Base-by-base conservation (phyloP, 2,113 vertebrate species). In the Archocentrus centrarchus region DNA sequence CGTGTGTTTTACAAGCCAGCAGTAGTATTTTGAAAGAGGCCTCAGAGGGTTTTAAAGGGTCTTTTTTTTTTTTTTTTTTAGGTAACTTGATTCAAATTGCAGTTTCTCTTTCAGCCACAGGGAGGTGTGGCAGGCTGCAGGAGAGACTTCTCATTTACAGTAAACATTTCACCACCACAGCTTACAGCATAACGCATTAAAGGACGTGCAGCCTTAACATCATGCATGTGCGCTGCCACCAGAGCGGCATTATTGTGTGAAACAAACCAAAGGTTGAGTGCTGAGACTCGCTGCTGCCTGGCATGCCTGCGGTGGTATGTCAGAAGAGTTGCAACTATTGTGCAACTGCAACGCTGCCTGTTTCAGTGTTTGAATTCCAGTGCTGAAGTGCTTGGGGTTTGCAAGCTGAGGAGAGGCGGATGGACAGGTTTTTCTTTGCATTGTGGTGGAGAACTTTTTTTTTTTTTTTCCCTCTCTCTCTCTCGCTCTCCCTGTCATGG, bases 371-470 rank as follows among this genome's bases (percentile, higher is more conserved):
- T 9, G 17, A 88, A 88, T 92, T 92, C 84, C 88, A 75, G 59
- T 44, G 53, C 64, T 82, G 62, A 86, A 80, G 82, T 41, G 82
- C 66, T 59, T 63, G 15, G 24, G 84, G 17, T 7, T 27, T 78
- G 55, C 35, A 1, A 66, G 53, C 39, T 13, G 63, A 63, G 61
- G n/a, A 82, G 66, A 87, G 82, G 90, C 32, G 47, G 91, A 89
- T 50, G 79, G 88, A 90, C 91, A 89, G 92, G 93, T 94, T 94
- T 94, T 94, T 91, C 81, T 93, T 90, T 90, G 91, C 90, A 91
- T 89, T 83, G 91, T 92, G 89, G 92, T 77, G 57, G 88, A 76
- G 86, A 92, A 80, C 58, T 78, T 59, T 60, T n/a, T 57, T 76
- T 32, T 37, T 1, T 1, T 1, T 35, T 17, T 35, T 6, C 5